Base-by-base conservation (phyloP, 2,888 invertebrate species). In the Andrena hattorfiana region DNA sequence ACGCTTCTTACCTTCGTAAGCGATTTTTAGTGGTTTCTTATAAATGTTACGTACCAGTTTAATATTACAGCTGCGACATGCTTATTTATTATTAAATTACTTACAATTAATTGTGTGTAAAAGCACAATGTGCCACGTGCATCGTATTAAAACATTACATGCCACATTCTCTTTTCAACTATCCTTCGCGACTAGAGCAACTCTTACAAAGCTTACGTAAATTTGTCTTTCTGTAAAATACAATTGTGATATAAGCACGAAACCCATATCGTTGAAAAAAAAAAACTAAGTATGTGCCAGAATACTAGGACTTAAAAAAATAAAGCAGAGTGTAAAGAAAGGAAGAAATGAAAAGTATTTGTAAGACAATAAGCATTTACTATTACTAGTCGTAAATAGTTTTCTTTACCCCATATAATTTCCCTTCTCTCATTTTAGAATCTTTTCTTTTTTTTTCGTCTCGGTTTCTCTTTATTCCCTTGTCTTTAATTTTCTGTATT, bases 81-180 rank as follows among this genome's bases (percentile, higher is more conserved):
- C 83, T 78, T 63, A 70, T 10, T 59, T 64, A 74, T 83, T 71
- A 79, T 69, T 69, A 23, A 32, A 81, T 77, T 84, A 84, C 73
- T 79, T 70, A 77, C 20, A 84, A 68, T 77, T 75, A 77, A 68
- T 71, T 60, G 48, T 70, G 74, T 68, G 54, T 66, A 64, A 59
- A 84, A 84, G 84, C 85, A 76, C 73, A 81, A 73, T 32, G 60
- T 78, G 63, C 66, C 62, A 64, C 78, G 79, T 84, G 83, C 79
- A 78, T 48, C 16, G 28, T 78, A 77, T 83, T 75, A 76, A 79
- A 72, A 72, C 71, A 76, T 62, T 69, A 72, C 84, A 84, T 84
- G 84, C 84, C 51, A 64, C 63, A 59, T 71, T 59, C 62, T 77
- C 48, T 5, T 70, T 73, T 69, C 2, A 73, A 73, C 64, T 69